A percentile compares a stretch with the other conserved stretches of the same genome.
These are phyloP conservation scores for Melanargia galathea DNA, from an alignment of 2,888 invertebrate species.

Conservation along the genomic window DNA sequence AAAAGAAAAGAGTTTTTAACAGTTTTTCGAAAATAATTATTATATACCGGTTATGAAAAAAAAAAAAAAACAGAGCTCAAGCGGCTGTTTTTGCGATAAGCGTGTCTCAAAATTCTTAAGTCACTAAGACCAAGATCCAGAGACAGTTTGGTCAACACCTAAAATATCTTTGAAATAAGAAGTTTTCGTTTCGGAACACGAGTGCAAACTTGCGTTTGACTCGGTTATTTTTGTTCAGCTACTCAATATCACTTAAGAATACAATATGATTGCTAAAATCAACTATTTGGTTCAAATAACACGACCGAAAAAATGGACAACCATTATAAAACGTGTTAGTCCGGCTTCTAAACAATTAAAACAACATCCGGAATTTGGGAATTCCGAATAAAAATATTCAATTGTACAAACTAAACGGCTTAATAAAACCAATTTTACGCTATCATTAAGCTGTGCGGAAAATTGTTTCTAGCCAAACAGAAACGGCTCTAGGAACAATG, in stretches of 20 bases:
- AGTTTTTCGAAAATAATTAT: too few species aligned
- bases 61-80: too few species aligned
- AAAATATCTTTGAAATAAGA: too few species aligned
- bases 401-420: slow-evolving; percentile 18
- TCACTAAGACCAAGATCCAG: too few species aligned
- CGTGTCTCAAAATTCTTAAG: too few species aligned
- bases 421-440: slow-evolving; percentile 21
- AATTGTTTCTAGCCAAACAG: slow-evolving; percentile 16
- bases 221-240: too few species aligned
- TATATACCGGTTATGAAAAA: too few species aligned
- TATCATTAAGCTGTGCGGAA: slow-evolving; percentile 20
- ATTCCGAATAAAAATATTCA: slow-evolving; percentile 16
- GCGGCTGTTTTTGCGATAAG: too few species aligned
- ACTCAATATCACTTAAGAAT: not conserved
- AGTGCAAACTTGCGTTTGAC: too few species aligned
- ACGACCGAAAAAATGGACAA: not conserved
- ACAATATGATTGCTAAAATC: not conserved
- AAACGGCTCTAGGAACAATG: slow-evolving; percentile 6
- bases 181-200: too few species aligned
- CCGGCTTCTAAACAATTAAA: slow-evolving; percentile 11
- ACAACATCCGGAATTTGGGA: slow-evolving; percentile 5
- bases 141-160: too few species aligned
- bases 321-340: not conserved
- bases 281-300: not conserved
- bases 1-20: too few species aligned